phyloP scores from a whole-genome alignment of 2,113 vertebrate species.

The Chrysemys picta region DNA sequence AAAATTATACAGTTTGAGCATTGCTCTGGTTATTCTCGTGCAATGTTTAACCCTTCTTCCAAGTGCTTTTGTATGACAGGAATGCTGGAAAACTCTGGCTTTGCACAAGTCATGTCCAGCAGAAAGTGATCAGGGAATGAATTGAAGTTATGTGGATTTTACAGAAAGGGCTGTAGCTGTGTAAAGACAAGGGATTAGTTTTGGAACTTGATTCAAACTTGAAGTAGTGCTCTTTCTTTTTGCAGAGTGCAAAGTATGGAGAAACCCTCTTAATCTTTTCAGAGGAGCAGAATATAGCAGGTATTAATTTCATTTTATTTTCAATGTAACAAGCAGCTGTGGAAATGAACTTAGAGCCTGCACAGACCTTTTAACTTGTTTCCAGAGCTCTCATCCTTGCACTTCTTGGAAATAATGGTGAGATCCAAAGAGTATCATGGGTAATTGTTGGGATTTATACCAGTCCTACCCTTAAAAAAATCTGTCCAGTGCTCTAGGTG shows the following conservation, averaged over 20 bases:
- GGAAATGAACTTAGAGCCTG: not conserved
- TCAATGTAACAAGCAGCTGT: not conserved
- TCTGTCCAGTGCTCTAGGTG: not conserved
- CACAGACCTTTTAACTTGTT: not conserved
- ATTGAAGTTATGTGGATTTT: not conserved
- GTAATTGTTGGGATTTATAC: not conserved
- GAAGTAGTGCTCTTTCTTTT: not conserved
- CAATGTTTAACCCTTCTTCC: not conserved
- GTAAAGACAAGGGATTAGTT: not conserved
- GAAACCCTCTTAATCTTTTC: conserved; percentile 98
- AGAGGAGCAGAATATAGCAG: conserved; percentile 98
- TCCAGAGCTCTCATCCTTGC: not conserved
- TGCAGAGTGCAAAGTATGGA: conserved; percentile 97
- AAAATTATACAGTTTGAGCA: not conserved
- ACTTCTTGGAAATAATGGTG: not conserved
- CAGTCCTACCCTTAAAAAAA: not conserved
- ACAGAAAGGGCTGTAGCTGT: not conserved
- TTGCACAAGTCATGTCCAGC: not conserved
- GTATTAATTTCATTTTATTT: conserved; percentile 75
- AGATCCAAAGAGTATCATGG: not conserved
- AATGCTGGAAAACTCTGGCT: not conserved
- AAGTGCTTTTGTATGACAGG: not conserved
- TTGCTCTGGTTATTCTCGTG: not conserved
- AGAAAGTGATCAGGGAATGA: accelerated
- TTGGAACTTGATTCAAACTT: not conserved